Evolutionary conservation across 2,888 invertebrate species (phyloP).

Genomic region (Parnassius mnemosyne): DNA sequence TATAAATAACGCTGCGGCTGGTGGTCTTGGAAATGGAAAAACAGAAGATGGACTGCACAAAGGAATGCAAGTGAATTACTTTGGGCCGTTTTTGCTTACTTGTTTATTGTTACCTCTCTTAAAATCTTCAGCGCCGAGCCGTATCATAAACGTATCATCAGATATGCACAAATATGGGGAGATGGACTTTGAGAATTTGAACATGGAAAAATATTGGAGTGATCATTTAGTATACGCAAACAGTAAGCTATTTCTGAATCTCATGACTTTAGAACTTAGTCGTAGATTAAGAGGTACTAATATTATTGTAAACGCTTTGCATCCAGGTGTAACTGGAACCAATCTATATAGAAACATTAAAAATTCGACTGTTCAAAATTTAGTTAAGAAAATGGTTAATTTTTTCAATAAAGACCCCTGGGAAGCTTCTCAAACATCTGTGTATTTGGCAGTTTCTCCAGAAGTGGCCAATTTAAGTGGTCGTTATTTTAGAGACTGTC

Average conservation of each 20-base stretch:
- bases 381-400: constrained; percentile 49
- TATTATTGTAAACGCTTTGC: constrained; percentile 81
- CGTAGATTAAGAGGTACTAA: constrained; percentile 69
- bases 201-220: constrained; percentile 29
- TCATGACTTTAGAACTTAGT: constrained; percentile 77
- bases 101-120: constrained; percentile 79
- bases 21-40: constrained; percentile 69
- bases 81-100: constrained; percentile 86
- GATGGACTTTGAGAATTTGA: constrained; percentile 28
- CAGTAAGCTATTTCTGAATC: constrained; percentile 75
- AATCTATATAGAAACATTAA: constrained; percentile 83
- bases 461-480: constrained; percentile 82
- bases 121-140: constrained; percentile 70
- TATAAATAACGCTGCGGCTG: constrained; percentile 82
- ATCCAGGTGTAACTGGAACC: constrained; percentile 82
- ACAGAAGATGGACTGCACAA: constrained; percentile 84
- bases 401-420: constrained; percentile 79
- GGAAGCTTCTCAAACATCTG: constrained; percentile 84
- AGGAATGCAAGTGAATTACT: constrained; percentile 87
- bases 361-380: constrained; percentile 50
- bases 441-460: constrained; percentile 80
- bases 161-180: constrained; percentile 52
- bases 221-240: constrained; percentile 30
- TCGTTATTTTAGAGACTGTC: constrained; percentile 83
- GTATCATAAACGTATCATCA: constrained; percentile 78